Evolutionary conservation across 1,140 invertebrate species (phyloP), one percentile per base, ranked within the genome.

Genomic region (Nasonia giraulti): DNA sequence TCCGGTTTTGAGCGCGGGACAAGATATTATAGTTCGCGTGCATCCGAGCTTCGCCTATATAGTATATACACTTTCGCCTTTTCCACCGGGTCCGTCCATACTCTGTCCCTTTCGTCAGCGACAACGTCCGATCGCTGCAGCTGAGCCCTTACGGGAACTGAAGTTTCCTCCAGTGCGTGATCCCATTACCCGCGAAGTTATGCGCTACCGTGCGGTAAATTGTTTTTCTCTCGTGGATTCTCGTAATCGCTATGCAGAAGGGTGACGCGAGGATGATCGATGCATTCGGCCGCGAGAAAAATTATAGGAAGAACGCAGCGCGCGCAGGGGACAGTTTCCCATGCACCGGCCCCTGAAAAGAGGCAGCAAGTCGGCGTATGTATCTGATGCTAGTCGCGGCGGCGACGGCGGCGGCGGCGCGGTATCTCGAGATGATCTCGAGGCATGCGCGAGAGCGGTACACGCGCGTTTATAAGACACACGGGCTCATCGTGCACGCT

Each of bases 1-100:
- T 92, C 91, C 90, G 92, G 91, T 93, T 93, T 92, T 92, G 90
- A 90, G 87, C 89, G 88, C 90, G 90, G 92, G 69, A 79, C 77
- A 40, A 85, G 84, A 82, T 85, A 82, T 85, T 85, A 82, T 79
- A 73, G 74, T 44, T 82, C 40, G n/a, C 62, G 62, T 50, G 82
- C 40, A 20, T 37, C 20, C 66, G 8, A 50, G 23, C 74, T 5
- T 4, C 23, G 11, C 47, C 10, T 50, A 50, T 14, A 50, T 50
- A 50, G 14, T 20, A 55, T 20, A 55, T 17, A 73, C 50, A 33
- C 68, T 71, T 71, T 31, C 68, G 68, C 68, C 68, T 71, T 71
- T 71, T 55, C 50, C 50, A 20, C 17, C 4, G 12, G 17, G 27
- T 27, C 27, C 27, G 27, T 27, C 27, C 27, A 27, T 27, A 27